Evolutionary conservation across 1,140 invertebrate genomes (phyloP).

Genomic region (Brevipalpus yothersi): DNA sequence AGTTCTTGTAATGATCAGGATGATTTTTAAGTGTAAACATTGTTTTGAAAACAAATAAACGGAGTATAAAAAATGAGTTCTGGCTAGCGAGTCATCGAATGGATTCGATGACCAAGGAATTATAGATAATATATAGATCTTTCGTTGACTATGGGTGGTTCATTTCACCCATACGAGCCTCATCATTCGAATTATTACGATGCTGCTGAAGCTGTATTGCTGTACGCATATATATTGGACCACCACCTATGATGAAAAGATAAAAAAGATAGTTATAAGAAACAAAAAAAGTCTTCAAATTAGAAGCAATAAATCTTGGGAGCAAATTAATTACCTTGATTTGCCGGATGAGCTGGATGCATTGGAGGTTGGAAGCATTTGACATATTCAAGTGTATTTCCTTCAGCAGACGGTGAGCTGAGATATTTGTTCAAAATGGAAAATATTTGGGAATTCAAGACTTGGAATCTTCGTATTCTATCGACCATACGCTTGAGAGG

Average conservation of each 20-base stretch:
- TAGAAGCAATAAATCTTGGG: neutral
- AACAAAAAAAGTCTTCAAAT: neutral
- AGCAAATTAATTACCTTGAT: neutral
- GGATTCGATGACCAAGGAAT: no score
- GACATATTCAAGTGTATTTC: conserved; percentile 78
- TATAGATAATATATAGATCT: no score
- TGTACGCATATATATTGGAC: conserved; percentile 10
- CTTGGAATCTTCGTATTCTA: conserved; percentile 85
- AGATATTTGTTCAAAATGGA: conserved; percentile 88
- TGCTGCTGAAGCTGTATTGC: conserved; percentile 8
- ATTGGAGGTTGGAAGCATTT: conserved; percentile 84
- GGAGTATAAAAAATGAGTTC: no score
- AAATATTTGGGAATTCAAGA: conserved; percentile 95
- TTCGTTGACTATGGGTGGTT: no score
- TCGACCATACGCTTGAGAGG: conserved; percentile 90
- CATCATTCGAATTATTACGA: neutral
- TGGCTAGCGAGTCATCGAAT: no score
- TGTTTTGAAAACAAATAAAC: no score
- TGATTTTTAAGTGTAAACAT: no score
- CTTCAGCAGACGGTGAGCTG: conserved; percentile 34
- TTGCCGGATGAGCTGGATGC: conserved; percentile 26
- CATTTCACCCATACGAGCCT: neutral
- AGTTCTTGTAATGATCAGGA: no score
- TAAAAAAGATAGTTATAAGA: neutral
- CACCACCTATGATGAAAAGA: neutral